A percentile compares a stretch with the other conserved stretches of the same genome.
Conservation (phyloP, 2,797 vertebrate species). For the Cryptoblepharus egeriae region DNA sequence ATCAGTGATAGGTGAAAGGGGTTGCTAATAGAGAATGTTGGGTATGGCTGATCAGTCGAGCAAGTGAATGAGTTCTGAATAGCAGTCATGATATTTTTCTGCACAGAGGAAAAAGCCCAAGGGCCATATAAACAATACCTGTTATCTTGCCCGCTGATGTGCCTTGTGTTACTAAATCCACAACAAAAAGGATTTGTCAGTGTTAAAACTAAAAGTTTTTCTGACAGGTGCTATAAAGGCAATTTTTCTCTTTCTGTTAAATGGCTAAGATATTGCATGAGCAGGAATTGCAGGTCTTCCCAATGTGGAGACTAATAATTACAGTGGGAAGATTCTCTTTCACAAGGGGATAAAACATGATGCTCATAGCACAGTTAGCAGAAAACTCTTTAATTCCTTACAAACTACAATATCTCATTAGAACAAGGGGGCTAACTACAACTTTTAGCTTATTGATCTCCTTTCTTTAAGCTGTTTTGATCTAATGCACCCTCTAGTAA, state of each 20-base stretch:
- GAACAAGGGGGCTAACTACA: neutral
- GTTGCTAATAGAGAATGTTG: neutral
- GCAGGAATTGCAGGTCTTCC: neutral
- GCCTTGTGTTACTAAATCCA: neutral
- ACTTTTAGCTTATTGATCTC: neutral
- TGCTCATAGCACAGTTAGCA: neutral
- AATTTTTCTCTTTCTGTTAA: neutral
- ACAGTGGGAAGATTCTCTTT: neutral
- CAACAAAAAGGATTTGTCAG: neutral
- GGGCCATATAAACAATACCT: neutral
- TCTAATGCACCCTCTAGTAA: neutral
- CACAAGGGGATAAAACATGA: neutral
- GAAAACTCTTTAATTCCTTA: neutral
- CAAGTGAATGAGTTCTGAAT: neutral
- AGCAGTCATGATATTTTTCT: neutral
- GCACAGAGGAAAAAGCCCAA: neutral
- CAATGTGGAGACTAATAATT: neutral
- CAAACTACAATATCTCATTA: too few species aligned
- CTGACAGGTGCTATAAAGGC: neutral
- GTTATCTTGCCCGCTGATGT: constrained; percentile 4
- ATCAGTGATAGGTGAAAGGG: neutral
- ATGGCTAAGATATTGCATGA: neutral
- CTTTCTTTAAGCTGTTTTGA: neutral
- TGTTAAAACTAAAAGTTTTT: neutral
- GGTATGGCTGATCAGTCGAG: neutral